Percentiles rank a stretch among this genome's conserved stretches.
Evolutionary conservation across 2,888 invertebrate species (phyloP).

Genomic region (Siphlonurus alternatus): DNA sequence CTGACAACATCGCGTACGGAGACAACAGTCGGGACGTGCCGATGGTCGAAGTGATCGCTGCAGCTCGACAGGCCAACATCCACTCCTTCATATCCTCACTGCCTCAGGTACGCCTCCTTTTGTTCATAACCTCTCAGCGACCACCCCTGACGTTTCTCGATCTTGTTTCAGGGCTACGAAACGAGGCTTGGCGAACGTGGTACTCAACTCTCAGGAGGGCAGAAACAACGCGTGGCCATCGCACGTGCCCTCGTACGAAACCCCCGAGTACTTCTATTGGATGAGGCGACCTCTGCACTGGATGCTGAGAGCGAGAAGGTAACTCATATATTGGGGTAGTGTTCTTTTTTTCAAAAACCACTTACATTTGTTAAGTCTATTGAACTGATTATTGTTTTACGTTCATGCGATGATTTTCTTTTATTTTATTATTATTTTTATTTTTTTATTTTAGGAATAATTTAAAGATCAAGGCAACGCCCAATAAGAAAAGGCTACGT

Average conservation of each 20-base stretch:
- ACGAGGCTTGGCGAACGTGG: conserved; percentile 6
- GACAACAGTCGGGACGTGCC: conserved; percentile 29
- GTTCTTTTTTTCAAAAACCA: too few relatives aligned
- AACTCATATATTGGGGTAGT: too few relatives aligned
- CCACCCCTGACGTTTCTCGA: too few relatives aligned
- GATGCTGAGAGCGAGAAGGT: conserved; percentile 9
- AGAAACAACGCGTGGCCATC: conserved; percentile 9
- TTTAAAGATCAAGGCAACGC: too few relatives aligned
- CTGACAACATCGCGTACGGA: conserved; percentile 44
- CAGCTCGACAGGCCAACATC: conserved; percentile 33
- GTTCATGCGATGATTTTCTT: too few relatives aligned
- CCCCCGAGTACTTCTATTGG: conserved; percentile 5
- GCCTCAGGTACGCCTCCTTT: conserved; percentile 22
- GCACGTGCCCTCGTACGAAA: conserved; percentile 8
- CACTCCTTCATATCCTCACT: conserved; percentile 33
- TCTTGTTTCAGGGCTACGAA: conserved; percentile 6
- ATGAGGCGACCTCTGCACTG: conserved; percentile 8
- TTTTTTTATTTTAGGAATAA: too few relatives aligned
- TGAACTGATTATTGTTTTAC: too few relatives aligned
- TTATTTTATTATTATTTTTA: too few relatives aligned
- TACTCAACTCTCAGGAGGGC: conserved; percentile 8
- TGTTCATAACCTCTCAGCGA: neutral
- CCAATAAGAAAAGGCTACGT: too few relatives aligned
- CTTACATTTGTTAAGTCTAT: too few relatives aligned
- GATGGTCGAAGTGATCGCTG: conserved; percentile 32